Base-by-base conservation (phyloP, 2,113 vertebrate species). In the Sinocyclocheilus maitianheensis region DNA sequence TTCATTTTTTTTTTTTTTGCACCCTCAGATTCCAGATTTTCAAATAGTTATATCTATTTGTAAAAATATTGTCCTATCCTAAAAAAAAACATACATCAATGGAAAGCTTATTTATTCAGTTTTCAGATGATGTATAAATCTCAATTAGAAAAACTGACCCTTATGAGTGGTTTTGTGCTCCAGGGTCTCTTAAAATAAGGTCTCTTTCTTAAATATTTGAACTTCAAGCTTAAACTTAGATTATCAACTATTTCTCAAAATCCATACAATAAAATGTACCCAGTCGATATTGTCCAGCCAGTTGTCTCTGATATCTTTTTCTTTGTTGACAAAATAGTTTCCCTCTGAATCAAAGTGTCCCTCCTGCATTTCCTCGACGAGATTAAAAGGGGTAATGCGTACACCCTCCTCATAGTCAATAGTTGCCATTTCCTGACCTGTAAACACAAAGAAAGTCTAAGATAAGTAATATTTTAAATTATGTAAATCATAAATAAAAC, bases 251-350 rank as follows among this genome's bases (percentile, higher is more conserved):
- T 78, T 37, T 37, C 4, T 60, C 26, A 5, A 3, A 60, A 37
- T 22, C 14, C 4, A 34, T 37, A 3, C 4, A 67, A 2, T 0
- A n/a, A 18, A 4, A 62, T 14, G 77, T 90, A 98, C 97, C 97
- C 97, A 98, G 90, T 98, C 97, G 63, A 98, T 97, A 90, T 97
- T 97, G 91, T 97, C 97, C n/a, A 98, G 94, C 97, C 97, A 98
- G 93, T 96, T 97, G 90, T 97, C 97, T 84, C 95, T 94, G 63
- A 97, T 96, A 89, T 96, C 88, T 0, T 95, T 91, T 8, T 97
- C 97, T 77, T 96, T 96, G 76, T 96, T 96, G 88, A 97, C 86
- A 77, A 97, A 97, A 84, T 98, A 98, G 90, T 98, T 98, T 87
- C 97, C 97, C 87, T 97, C 97, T 0, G 97, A 97, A 91, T 98